Evolutionary conservation across 2,113 vertebrate genomes (phyloP).

Genomic region (Panthera uncia): DNA sequence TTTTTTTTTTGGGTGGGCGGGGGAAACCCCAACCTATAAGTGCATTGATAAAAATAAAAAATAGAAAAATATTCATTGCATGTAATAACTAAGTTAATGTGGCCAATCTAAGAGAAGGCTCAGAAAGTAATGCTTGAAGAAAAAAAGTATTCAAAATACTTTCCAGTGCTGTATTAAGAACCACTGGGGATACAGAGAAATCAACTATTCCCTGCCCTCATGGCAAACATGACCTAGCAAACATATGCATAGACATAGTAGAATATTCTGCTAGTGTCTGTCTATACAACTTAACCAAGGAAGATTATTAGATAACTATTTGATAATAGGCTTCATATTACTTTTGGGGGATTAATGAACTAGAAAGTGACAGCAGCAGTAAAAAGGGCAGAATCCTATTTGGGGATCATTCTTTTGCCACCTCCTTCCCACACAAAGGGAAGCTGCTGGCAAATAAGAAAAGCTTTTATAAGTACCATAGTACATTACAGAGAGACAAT

Average conservation of each 20-base stretch:
- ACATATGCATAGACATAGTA: neutral
- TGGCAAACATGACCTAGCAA: neutral
- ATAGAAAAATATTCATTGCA: neutral
- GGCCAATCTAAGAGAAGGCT: neutral
- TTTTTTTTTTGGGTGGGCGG: neutral
- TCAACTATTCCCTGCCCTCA: neutral
- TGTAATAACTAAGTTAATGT: constrained; percentile 2
- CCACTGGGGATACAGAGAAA: neutral
- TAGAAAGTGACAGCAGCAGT: neutral
- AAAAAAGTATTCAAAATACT: constrained; percentile 4
- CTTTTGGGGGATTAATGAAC: neutral
- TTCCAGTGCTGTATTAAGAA: neutral
- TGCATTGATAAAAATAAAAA: constrained; percentile 15
- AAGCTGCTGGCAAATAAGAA: neutral
- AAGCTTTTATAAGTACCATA: neutral
- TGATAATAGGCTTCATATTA: neutral
- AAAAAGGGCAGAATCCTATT: neutral
- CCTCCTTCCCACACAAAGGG: neutral
- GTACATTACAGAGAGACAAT: neutral
- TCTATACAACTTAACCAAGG: neutral
- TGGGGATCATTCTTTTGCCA: neutral
- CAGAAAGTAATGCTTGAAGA: neutral
- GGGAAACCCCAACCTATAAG: neutral
- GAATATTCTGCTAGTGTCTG: neutral
- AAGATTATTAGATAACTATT: neutral